Evolutionary conservation across 2,113 vertebrate genomes (phyloP), one percentile per base, ranked within the genome.

Genomic region (Albula glossodonta): DNA sequence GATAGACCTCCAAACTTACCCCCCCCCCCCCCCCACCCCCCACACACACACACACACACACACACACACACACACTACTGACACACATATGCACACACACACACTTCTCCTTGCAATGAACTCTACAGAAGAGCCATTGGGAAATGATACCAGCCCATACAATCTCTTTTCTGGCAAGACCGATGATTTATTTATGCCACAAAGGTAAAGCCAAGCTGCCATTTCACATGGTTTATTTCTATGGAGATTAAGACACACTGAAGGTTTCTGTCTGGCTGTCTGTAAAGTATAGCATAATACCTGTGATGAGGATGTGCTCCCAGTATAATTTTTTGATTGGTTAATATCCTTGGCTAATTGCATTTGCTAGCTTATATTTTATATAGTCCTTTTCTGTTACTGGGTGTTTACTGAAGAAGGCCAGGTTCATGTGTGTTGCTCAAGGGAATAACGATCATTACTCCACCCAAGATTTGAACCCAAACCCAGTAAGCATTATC

Each of bases 171-270:
- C 83, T 6, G 3, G 81, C 86, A 87, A 89, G 89, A 90, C 88
- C 85, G 22, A 5, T 89, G 86, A 89, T 89, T 91, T 90, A 89
- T 84, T 86, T 82, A 88, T 83, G 82, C 22, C 15, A 51, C 78
- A 57, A 63, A 85, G 85, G 88, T 87, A 70, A 78, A 84, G 87
- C 49, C 78, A 57, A 84, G 63, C 86, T 80, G 63, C 48, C 60
- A 74, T 88, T 85, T 90, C 88, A 87, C 91, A 91, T 90, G 78
- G 88, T 90, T 84, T 84, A 87, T 88, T 90, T 88, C 91, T 91
- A 92, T 89, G 85, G 87, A 93, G 93, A 95, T 95, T 93, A 94
- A 88, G 83, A 89, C 89, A 89, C 90, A 88, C 79, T 84, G 13
- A 81, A 85, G 88, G 90, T 93, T 87, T 90, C 86, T 87, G 81